Percentiles rank a stretch among this genome's conserved stretches.
phyloP scores from a whole-genome alignment of 2,113 vertebrate genomes.

The Atherinomorus stipes region DNA sequence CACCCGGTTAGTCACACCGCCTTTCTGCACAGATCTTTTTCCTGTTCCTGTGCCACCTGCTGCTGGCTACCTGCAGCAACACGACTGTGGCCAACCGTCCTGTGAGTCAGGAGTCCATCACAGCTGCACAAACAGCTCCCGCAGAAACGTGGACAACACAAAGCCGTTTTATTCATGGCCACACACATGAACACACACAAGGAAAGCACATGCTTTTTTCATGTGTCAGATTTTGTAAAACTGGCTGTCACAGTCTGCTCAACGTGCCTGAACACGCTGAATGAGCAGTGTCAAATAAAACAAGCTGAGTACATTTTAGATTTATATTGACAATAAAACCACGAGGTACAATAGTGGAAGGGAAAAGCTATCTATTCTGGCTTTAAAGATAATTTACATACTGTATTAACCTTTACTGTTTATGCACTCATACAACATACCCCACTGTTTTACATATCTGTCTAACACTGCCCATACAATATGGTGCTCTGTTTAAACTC shows the following conservation, averaged over 20 bases:
- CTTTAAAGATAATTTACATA: not conserved
- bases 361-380: not conserved
- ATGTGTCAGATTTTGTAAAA: conserved; percentile 24
- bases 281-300: not conserved
- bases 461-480: not conserved
- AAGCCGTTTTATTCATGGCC: not conserved
- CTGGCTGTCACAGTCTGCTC: conserved; percentile 2
- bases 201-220: no score
- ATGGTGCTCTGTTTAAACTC: not conserved
- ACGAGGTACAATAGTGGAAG: not conserved
- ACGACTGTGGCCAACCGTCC: conserved; percentile 9
- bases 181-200: not conserved
- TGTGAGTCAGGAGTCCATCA: conserved; percentile 50
- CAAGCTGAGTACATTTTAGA: not conserved
- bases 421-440: not conserved
- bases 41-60: conserved; percentile 22
- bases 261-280: not conserved
- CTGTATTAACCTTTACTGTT: not conserved
- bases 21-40: conserved; percentile 20
- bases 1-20: conserved; percentile 35
- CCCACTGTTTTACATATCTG: not conserved
- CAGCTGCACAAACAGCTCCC: conserved; percentile 27
- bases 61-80: conserved; percentile 51
- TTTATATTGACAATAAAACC: no score
- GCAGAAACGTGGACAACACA: conserved; percentile 15